Base-by-base conservation (phyloP, 1,140 invertebrate genomes). In the Pristionchus pacificus region DNA sequence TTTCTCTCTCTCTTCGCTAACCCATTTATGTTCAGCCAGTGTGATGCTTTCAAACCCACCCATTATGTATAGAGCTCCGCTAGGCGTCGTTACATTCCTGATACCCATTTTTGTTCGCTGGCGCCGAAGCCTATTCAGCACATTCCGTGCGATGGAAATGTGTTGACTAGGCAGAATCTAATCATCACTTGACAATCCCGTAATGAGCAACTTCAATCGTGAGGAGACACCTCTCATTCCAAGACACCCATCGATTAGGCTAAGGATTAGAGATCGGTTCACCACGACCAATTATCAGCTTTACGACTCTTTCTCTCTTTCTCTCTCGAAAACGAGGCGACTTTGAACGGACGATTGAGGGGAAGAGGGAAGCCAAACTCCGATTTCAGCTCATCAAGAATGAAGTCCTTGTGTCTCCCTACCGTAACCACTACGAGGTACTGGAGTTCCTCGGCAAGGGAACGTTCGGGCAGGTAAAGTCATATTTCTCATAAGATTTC, bases 401-500 rank as follows among this genome's bases (percentile, higher is more conserved):
- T 60, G 81, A 83, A 72, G 79, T 84, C n/a, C 77, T 83, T 24
- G 58, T 60, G 30, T 84, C 82, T 27, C 80, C 81, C 3, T 84
- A 84, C 60, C 72, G 77, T 1, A 83, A 82, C 64, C 74, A 83
- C n/a, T 97, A 97, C 87, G 93, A 97, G 87, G 96, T 99, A 71
- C 88, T 99, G 78, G 96, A 98, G 86, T 98, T 98, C 87, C 88
- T 98, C 74, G 96, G 96, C 29, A 82, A 77, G 90, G 96, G 77
- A 76, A 99, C 96, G 64, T 99, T 98, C 87, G 96, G 96, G 72
- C 95, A 98, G 85, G 71, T 65, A 62, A 62, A 0, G 0, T 15
- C 27, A 19, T 27, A 15, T 62, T 62, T 62, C 27, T 27, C 19
- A 62, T 19, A n/a, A n/a, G n/a, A n/a, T n/a, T n/a, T n/a, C n/a